A percentile compares a stretch with the other conserved stretches of the same genome.
These are phyloP conservation scores for Drosophila maculinotata DNA, from an alignment of 2,888 invertebrate species.

Conservation along the genomic window DNA sequence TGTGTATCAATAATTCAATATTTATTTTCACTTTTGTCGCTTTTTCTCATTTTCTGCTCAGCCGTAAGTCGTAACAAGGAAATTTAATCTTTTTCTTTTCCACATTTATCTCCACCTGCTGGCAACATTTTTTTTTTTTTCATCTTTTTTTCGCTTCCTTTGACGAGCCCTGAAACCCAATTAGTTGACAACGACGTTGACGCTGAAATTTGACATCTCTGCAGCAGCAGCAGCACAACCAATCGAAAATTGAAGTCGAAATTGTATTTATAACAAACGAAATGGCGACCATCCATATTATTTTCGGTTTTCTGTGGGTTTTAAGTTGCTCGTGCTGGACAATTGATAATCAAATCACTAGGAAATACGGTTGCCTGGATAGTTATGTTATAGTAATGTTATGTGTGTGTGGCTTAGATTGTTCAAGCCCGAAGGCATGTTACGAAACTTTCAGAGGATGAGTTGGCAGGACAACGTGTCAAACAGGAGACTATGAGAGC, in stretches of 20 bases:
- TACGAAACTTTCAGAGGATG: neutral
- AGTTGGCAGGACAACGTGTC: constrained; percentile 45
- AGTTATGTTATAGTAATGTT: constrained; percentile 7
- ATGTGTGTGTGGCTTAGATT: constrained; percentile 7
- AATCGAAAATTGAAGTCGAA: constrained; percentile 66
- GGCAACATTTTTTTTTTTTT: constrained; percentile 37
- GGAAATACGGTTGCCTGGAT: constrained; percentile 10
- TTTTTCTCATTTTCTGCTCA: constrained; percentile 56
- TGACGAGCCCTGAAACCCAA: constrained; percentile 69
- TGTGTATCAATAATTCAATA: constrained; percentile 78
- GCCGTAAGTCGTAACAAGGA: constrained; percentile 68
- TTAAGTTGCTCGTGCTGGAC: constrained; percentile 33
- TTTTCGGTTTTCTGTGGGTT: constrained; percentile 5
- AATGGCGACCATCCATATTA: constrained; percentile 38
- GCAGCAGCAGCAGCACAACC: constrained; percentile 29
- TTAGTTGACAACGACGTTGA: constrained; percentile 65
- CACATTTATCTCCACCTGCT: constrained; percentile 47
- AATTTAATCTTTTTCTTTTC: constrained; percentile 74
- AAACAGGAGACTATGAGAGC: constrained; percentile 5
- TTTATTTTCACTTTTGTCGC: constrained; percentile 67
- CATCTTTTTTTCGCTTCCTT: constrained; percentile 28
- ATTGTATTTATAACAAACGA: constrained; percentile 67
- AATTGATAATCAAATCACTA: constrained; percentile 61
- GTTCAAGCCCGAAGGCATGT: constrained; percentile 19
- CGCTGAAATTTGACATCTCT: constrained; percentile 67